Percentiles rank a stretch among this genome's conserved stretches.
These are phyloP conservation scores for Myotis yumanensis DNA, from an alignment of 2,113 vertebrate species.

Conservation along the genomic window DNA sequence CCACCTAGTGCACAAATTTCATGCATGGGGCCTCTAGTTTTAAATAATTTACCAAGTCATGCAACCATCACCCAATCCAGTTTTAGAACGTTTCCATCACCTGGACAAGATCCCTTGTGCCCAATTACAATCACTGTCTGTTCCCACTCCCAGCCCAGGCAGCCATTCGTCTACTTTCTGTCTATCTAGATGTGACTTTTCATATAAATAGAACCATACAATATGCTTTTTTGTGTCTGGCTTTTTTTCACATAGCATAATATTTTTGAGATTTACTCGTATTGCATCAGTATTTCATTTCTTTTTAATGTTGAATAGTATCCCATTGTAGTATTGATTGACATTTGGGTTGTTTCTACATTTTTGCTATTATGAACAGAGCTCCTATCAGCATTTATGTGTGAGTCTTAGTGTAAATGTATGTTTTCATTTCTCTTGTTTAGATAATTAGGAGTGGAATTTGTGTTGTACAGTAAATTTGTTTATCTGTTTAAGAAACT, in stretches of 20 bases:
- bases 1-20: too few species aligned
- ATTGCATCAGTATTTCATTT: constrained; percentile 12
- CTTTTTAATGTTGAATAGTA: constrained; percentile 50
- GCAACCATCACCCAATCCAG: neutral
- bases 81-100: neutral
- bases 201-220: constrained; percentile 6
- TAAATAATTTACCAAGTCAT: neutral
- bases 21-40: too few species aligned
- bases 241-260: constrained; percentile 27
- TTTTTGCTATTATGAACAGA: constrained; percentile 31
- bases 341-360: constrained; percentile 42
- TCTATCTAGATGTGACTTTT: neutral
- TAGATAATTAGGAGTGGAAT: constrained; percentile 43
- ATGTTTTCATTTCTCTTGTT: constrained; percentile 48
- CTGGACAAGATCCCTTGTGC: neutral
- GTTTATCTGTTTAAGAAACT: constrained; percentile 66
- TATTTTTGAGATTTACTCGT: constrained; percentile 39
- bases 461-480: constrained; percentile 48
- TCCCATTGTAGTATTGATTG: constrained; percentile 46
- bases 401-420: constrained; percentile 19
- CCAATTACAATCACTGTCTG: neutral
- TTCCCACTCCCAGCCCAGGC: neutral
- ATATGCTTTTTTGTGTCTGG: constrained; percentile 43
- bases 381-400: constrained; percentile 57
- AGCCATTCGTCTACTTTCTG: neutral